phyloP scores from a whole-genome alignment of 2,888 invertebrate species.

The Chaitophorus viminalis region DNA sequence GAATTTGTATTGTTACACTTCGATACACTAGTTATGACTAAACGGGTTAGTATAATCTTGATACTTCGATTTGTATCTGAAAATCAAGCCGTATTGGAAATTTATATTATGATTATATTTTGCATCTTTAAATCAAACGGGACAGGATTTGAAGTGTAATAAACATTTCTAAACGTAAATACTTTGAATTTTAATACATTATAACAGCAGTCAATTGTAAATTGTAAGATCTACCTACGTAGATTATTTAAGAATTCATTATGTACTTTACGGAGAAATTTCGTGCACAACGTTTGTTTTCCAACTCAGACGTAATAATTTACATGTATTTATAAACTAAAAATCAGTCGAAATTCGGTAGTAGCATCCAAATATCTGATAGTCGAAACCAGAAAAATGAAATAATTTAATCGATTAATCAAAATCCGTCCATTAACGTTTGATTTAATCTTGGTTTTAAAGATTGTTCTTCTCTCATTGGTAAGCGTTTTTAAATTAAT shows the following conservation, averaged over 20 bases:
- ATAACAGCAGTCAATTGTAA: too few relatives aligned
- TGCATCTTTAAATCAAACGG: neutral
- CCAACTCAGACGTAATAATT: neutral
- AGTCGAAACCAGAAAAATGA: neutral
- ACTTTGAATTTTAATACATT: neutral
- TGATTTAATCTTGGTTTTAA: neutral
- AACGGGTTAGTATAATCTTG: conserved; percentile 33
- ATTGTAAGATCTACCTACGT: neutral
- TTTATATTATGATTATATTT: neutral
- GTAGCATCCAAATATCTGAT: neutral
- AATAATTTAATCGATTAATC: conserved; percentile 3
- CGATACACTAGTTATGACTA: neutral
- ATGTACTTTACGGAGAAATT: neutral
- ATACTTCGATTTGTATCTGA: neutral
- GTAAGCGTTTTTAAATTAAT: neutral
- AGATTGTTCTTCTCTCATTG: neutral
- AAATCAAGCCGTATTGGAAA: neutral
- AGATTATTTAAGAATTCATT: too few relatives aligned
- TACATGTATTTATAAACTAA: neutral
- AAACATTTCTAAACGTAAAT: neutral
- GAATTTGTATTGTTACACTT: conserved; percentile 56
- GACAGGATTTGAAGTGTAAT: neutral
- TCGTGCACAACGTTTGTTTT: neutral
- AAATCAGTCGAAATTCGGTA: neutral
- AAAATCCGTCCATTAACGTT: neutral